phyloP scores from a whole-genome alignment of 2,797 vertebrate species.

The Labroides dimidiatus region DNA sequence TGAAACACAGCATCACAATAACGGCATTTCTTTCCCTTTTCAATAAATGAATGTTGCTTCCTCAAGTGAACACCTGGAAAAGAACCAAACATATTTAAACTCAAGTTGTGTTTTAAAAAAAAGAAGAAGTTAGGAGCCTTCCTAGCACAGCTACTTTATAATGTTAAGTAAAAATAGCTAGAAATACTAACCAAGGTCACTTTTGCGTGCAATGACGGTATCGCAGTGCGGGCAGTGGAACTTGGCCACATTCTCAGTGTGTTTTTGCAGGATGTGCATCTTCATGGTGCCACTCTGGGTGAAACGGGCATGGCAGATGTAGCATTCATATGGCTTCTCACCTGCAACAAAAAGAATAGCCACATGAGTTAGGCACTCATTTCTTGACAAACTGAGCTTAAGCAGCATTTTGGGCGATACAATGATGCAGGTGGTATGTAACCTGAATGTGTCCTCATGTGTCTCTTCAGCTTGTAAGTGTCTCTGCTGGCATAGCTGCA shows the following conservation, averaged over 20 bases:
- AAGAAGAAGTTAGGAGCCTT: neutral
- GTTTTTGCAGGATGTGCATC: constrained; percentile 99
- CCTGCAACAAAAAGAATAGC: constrained; percentile 72
- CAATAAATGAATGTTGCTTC: constrained; percentile 99
- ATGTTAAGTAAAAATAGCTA: neutral
- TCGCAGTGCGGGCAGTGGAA: constrained; percentile 99
- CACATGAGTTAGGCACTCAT: neutral
- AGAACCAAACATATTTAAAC: too few relatives aligned
- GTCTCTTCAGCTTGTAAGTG: constrained; percentile 97
- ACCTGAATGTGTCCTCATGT: constrained; percentile 99
- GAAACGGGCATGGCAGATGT: constrained; percentile 98
- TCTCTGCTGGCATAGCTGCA: constrained; percentile 99
- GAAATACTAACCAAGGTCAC: constrained; percentile 89
- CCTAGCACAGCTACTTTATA: neutral
- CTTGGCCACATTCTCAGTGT: constrained; percentile 98
- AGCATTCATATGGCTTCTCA: constrained; percentile 98
- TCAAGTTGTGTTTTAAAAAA: neutral
- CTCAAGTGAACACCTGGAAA: constrained; percentile 93
- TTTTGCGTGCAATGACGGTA: constrained; percentile 97
- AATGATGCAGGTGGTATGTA: constrained; percentile 15
- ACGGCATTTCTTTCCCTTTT: constrained; percentile 97
- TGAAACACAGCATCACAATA: constrained; percentile 98
- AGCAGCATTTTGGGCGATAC: neutral
- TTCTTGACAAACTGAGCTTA: neutral
- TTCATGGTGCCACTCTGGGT: constrained; percentile 99